A percentile compares a stretch with the other conserved stretches of the same genome.
Evolutionary conservation across 2,888 invertebrate genomes (phyloP).

Genomic region (Drosophila robusta): DNA sequence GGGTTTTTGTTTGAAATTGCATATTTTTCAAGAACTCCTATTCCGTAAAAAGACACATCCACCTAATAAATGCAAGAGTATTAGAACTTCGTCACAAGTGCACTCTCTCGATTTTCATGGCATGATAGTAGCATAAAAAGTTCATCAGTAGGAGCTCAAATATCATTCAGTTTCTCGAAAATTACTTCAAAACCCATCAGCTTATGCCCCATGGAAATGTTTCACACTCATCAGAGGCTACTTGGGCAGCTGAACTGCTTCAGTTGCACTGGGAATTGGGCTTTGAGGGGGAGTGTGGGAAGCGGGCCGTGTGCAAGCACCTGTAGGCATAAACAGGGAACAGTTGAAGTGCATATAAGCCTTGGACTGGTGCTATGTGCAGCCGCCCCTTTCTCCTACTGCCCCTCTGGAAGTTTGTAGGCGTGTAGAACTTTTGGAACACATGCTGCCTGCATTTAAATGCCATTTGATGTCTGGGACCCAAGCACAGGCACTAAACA

Average conservation of each 20-base stretch:
- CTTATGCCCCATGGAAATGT: constrained; percentile 5
- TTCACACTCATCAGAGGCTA: constrained; percentile 17
- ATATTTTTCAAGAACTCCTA: no score
- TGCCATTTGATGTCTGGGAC: constrained; percentile 66
- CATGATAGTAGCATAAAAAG: neutral
- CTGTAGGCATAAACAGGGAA: constrained; percentile 18
- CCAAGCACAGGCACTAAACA: constrained; percentile 61
- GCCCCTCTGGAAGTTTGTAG: neutral
- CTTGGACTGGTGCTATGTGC: neutral
- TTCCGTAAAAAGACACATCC: neutral
- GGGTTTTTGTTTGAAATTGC: no score
- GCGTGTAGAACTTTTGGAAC: constrained; percentile 22
- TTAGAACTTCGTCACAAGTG: neutral
- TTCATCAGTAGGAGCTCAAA: neutral
- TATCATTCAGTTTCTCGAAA: constrained; percentile 6
- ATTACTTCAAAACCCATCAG: neutral
- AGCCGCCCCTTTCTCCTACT: neutral
- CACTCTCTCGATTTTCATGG: neutral
- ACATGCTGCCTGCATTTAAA: constrained; percentile 71
- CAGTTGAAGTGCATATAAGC: constrained; percentile 11
- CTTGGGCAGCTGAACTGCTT: constrained; percentile 8
- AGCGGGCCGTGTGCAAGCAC: constrained; percentile 4
- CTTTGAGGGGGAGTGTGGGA: no score
- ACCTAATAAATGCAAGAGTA: neutral
- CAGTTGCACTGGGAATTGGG: neutral